phyloP scores from a whole-genome alignment of 1,140 invertebrate genomes.

The Drosophila baimaii region DNA sequence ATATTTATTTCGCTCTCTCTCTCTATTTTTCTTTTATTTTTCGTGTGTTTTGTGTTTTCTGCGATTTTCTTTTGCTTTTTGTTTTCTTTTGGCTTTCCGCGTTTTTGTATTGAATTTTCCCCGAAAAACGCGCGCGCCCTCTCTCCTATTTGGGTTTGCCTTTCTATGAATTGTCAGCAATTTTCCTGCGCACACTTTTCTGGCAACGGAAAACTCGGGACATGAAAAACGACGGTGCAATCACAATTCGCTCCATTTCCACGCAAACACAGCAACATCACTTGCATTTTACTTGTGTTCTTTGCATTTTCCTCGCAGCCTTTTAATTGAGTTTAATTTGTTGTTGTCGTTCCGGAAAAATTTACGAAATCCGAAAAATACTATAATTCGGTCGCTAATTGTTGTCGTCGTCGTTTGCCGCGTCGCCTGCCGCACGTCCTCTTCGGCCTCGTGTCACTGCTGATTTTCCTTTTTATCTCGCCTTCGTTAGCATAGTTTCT shows the following conservation, averaged over 20 bases:
- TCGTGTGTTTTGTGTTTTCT: conserved; percentile 8
- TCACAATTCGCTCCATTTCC: conserved; percentile 64
- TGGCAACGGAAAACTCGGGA: conserved; percentile 47
- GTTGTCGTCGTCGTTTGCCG: conserved; percentile 10
- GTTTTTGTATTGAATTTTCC: conserved; percentile 79
- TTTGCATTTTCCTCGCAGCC: conserved; percentile 18
- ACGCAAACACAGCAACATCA: conserved; percentile 36
- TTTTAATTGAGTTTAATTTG: conserved; percentile 58
- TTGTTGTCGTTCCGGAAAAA: conserved; percentile 27
- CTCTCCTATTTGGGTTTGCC: conserved; percentile 19
- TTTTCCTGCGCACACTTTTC: conserved; percentile 69
- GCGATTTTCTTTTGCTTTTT: conserved; percentile 39
- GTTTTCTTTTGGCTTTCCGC: conserved; percentile 66
- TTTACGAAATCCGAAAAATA: conserved; percentile 11
- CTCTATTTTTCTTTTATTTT: conserved; percentile 26
- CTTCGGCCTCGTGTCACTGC: conserved; percentile 1
- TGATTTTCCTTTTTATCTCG: conserved; percentile 27
- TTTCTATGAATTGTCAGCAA: conserved; percentile 58
- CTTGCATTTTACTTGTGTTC: conserved; percentile 29
- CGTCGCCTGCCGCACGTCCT: neutral
- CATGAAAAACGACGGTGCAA: conserved; percentile 30
- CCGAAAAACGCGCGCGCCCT: conserved; percentile 33
- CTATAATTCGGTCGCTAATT: conserved; percentile 18
- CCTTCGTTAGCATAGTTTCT: conserved; percentile 25
- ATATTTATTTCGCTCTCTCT: conserved; percentile 40